Base-by-base conservation (phyloP, 2,113 vertebrate genomes). In the Glaucidium brasilianum region DNA sequence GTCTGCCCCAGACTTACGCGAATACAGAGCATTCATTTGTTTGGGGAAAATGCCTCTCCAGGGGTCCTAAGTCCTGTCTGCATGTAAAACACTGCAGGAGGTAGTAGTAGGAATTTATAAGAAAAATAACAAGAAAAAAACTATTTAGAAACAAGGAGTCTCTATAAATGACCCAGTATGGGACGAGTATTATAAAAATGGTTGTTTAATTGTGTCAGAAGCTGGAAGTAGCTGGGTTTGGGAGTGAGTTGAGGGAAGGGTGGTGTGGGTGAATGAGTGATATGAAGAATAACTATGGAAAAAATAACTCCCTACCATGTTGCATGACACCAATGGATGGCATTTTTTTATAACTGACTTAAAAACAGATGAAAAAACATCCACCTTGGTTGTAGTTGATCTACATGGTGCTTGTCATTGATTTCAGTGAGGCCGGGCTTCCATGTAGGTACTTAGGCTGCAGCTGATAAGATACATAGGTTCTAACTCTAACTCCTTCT, bases 61-160 rank as follows among this genome's bases (percentile, higher is more conserved):
- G 72, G 78, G 80, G 52, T 92, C 78, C 80, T 7, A 23, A 80
- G 73, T 63, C 59, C 78, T 94, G 84, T 76, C 83, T 94, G 83
- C 32, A 3, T 94, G 74, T 93, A 87, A 90, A 94, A 96, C 74
- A 30, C 74, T 59, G 79, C 93, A 86, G 95, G 93, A 88, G 92
- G 91, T 67, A 90, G 41, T 75, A 62, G 49, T 78, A 94, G 93
- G 95, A 96, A 95, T 96, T 96, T 96, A 96, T 94, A 94, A 96
- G 90, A 82, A 93, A 96, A 96, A 90, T 90, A 92, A 94, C 59
- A 88, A 75, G 89, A 22, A 91, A 94, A 12, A 34, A 4, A 7
- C 72, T 62, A 8, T 68, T 76, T 88, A 85, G 90, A 90, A 95
- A 95, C 71, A 96, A 91, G 90, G 59, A 85, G 19, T 45, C 81